These are phyloP conservation scores for Epinephelus awoara DNA, from an alignment of 2,797 vertebrate genomes.

Conservation along the genomic window DNA sequence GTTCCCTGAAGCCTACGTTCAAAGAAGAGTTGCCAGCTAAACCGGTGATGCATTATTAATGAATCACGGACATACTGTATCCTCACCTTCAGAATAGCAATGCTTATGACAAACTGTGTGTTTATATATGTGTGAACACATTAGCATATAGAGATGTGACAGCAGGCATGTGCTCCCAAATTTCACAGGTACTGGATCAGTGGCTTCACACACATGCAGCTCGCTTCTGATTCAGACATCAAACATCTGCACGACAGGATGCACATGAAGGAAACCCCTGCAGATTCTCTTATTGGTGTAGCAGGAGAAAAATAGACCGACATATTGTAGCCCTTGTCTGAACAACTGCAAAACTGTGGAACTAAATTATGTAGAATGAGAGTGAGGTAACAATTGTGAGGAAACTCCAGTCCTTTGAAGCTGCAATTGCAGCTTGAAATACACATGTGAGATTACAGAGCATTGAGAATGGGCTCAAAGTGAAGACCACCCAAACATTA, in stretches of 20 bases:
- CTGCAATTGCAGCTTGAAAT: conserved; percentile 28
- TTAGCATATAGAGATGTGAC: conserved; percentile 50
- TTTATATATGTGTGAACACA: conserved; percentile 43
- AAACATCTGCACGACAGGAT: conserved; percentile 42
- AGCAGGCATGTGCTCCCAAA: conserved; percentile 32
- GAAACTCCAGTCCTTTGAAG: conserved; percentile 2
- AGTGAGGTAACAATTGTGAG: conserved; percentile 15
- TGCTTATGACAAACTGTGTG: conserved; percentile 36
- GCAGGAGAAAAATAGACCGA: background rate
- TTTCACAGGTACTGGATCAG: conserved; percentile 48
- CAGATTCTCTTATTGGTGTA: background rate
- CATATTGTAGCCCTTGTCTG: background rate
- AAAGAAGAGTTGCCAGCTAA: conserved; percentile 41
- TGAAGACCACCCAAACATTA: conserved; percentile 19
- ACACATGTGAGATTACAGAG: conserved; percentile 25
- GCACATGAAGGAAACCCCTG: conserved; percentile 20
- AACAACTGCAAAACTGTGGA: background rate
- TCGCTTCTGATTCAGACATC: conserved; percentile 45
- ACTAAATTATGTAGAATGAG: conserved; percentile 12
- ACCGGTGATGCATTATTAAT: conserved; percentile 70
- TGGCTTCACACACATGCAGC: conserved; percentile 30
- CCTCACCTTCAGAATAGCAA: conserved; percentile 59
- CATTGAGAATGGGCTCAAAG: conserved; percentile 8
- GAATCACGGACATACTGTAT: conserved; percentile 41
- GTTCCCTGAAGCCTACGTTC: conserved; percentile 56